Conservation (phyloP, 2,113 vertebrate genomes). For the Muscicapa adusta region DNA sequence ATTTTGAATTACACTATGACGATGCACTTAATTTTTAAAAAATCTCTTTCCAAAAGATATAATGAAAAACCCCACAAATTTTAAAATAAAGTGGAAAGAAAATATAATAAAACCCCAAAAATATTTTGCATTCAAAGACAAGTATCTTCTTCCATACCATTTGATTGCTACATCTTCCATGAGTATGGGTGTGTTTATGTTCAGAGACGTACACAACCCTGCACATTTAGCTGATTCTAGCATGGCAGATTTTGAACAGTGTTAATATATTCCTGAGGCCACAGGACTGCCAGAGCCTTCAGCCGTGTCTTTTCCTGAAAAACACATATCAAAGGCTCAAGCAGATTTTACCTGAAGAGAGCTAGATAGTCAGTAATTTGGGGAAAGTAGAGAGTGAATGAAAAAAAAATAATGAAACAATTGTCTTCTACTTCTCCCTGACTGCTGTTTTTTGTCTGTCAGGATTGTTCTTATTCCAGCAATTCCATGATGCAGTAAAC, state of each 20-base stretch:
- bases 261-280: background rate
- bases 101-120: rapidly evolving
- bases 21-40: background rate
- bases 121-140: background rate
- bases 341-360: background rate
- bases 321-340: background rate
- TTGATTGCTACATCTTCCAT: background rate
- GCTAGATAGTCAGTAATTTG: background rate
- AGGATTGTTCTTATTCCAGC: background rate
- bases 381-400: background rate
- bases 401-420: background rate
- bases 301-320: background rate
- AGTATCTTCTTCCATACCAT: background rate
- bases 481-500: background rate
- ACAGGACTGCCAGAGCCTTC: background rate
- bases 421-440: background rate
- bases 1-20: background rate
- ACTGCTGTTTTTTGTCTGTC: background rate
- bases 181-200: background rate
- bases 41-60: background rate
- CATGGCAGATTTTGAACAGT: background rate
- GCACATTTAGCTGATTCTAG: background rate
- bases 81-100: background rate
- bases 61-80: background rate
- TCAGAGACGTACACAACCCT: background rate